phyloP scores from a whole-genome alignment of 1,140 invertebrate species.

The Drepana arcuata region DNA sequence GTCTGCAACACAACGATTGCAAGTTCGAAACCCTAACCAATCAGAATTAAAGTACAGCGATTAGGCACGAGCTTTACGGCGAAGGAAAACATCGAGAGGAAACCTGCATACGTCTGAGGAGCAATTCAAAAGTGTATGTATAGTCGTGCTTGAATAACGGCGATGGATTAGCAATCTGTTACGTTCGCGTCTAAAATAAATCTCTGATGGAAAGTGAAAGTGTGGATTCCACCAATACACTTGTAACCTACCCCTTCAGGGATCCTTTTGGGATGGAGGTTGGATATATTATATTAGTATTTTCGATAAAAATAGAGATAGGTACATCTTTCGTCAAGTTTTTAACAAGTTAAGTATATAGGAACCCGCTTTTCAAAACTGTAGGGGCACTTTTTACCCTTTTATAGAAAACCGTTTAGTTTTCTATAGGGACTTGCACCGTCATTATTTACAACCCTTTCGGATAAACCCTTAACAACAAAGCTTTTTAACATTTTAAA shows the following conservation, averaged over 20 bases:
- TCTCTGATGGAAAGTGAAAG: too few relatives aligned
- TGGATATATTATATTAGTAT: background rate
- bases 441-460: conserved; percentile 70
- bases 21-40: too few relatives aligned
- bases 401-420: conserved; percentile 49
- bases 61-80: too few relatives aligned
- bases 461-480: conserved; percentile 57
- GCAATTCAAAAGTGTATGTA: too few relatives aligned
- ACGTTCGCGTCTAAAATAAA: too few relatives aligned
- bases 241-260: background rate
- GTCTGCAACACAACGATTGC: too few relatives aligned
- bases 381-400: conserved; percentile 14
- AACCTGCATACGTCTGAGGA: too few relatives aligned
- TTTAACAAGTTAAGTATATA: background rate
- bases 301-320: background rate
- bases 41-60: too few relatives aligned
- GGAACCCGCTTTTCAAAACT: background rate
- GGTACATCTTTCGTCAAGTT: background rate
- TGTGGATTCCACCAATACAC: background rate
- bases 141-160: too few relatives aligned
- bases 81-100: too few relatives aligned
- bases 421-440: conserved; percentile 49
- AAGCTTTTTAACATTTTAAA: conserved; percentile 68
- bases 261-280: background rate
- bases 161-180: too few relatives aligned